A percentile compares a stretch with the other conserved stretches of the same genome.
Evolutionary conservation across 2,797 vertebrate genomes (phyloP).

Genomic region (Anguilla obscura): DNA sequence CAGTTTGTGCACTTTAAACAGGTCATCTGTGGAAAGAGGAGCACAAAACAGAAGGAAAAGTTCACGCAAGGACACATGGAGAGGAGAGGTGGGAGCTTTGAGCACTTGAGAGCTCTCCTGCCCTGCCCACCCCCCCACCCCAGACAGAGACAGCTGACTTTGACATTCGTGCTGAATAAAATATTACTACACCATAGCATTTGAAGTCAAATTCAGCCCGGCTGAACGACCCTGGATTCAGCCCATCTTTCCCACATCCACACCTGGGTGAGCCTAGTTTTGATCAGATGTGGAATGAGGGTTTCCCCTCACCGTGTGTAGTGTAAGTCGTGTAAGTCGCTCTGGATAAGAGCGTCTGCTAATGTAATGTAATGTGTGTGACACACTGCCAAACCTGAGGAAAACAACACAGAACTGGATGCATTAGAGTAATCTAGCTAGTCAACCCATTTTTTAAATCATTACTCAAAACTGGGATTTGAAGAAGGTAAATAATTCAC

Average conservation of each 20-base stretch:
- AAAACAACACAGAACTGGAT: neutral
- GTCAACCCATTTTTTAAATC: neutral
- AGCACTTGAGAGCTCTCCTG: neutral
- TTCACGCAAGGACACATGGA: neutral
- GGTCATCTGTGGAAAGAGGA: slow-evolving; percentile 80
- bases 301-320: neutral
- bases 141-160: neutral
- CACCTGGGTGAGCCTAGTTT: neutral
- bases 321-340: too few species aligned
- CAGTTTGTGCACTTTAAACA: slow-evolving; percentile 99
- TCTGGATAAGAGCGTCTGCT: too few species aligned
- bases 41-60: slow-evolving; percentile 22
- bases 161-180: neutral
- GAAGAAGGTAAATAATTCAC: neutral
- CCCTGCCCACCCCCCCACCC: neutral
- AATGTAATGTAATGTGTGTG: neutral
- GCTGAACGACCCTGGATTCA: neutral
- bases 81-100: slow-evolving; percentile 23
- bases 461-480: neutral
- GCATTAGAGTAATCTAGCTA: neutral
- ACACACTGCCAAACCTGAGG: neutral
- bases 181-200: neutral
- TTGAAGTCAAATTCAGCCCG: neutral
- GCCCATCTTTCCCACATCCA: neutral
- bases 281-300: neutral